Conservation (phyloP, 2,797 vertebrate genomes). For the Potorous gilbertii region DNA sequence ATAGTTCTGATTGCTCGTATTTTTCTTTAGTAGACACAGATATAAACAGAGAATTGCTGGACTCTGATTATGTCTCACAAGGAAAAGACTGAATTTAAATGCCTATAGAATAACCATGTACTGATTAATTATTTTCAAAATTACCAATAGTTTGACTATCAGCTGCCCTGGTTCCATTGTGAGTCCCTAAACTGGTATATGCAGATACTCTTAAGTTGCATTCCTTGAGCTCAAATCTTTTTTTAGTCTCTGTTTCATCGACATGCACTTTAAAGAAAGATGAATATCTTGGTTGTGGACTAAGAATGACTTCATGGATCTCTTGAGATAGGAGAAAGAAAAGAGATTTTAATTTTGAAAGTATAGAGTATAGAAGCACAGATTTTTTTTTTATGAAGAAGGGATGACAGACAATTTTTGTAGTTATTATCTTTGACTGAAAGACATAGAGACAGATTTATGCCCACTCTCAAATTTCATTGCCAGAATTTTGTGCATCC, state of each 20-base stretch:
- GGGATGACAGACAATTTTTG: background rate
- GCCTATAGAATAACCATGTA: background rate
- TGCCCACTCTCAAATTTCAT: background rate
- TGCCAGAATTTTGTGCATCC: background rate
- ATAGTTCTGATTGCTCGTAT: background rate
- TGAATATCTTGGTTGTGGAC: conserved; percentile 15
- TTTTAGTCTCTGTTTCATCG: conserved; percentile 8
- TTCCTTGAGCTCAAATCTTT: conserved; percentile 2
- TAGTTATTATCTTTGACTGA: background rate
- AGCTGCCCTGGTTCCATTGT: background rate
- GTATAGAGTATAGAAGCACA: background rate
- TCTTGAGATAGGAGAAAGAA: conserved; percentile 31
- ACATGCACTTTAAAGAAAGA: background rate
- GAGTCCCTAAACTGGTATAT: background rate
- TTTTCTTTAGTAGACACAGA: background rate
- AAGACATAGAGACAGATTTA: background rate
- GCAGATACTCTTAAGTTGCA: background rate
- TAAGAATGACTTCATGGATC: conserved; percentile 32
- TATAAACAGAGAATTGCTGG: background rate
- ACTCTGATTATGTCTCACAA: background rate
- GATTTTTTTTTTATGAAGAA: background rate
- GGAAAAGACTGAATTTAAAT: background rate
- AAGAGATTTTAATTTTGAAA: background rate
- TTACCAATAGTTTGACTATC: background rate
- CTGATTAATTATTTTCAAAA: conserved; percentile 39